A percentile compares a stretch with the other conserved stretches of the same genome.
phyloP scores from a whole-genome alignment of 1,140 invertebrate species.

The Panonychus citri region DNA sequence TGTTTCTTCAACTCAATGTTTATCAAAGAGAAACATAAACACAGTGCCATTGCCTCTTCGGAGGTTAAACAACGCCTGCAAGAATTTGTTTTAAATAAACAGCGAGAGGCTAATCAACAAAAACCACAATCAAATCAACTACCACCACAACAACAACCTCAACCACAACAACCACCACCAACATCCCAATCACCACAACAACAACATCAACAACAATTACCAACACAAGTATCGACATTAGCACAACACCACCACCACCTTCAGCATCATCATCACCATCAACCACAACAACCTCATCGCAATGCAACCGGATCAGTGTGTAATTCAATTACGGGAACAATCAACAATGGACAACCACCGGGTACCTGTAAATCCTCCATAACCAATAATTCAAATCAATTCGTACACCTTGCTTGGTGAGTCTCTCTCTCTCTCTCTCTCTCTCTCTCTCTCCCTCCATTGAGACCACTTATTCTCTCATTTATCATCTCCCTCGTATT shows the following conservation, averaged over 20 bases:
- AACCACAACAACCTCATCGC: neutral
- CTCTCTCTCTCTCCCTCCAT: neutral
- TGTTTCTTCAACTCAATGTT: neutral
- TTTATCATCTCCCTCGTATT: too few species aligned
- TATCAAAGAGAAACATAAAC: slow-evolving; percentile 65
- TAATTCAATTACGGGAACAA: neutral
- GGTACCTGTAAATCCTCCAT: slow-evolving; percentile 18
- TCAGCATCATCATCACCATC: too few species aligned
- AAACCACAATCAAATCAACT: too few species aligned
- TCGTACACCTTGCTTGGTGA: slow-evolving; percentile 20
- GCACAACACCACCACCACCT: too few species aligned
- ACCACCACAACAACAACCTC: neutral
- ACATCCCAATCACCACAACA: neutral
- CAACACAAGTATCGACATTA: too few species aligned
- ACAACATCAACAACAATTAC: slow-evolving; percentile 8
- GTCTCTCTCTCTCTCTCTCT: slow-evolving; percentile 10
- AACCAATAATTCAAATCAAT: slow-evolving; percentile 8
- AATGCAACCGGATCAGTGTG: neutral
- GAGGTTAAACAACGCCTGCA: slow-evolving; percentile 84
- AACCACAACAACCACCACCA: neutral
- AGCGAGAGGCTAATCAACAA: slow-evolving; percentile 35
- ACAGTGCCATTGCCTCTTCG: slow-evolving; percentile 76
- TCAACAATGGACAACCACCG: slow-evolving; percentile 12
- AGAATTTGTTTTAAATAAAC: slow-evolving; percentile 70
- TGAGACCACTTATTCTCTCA: too few species aligned